Conservation (phyloP, 2,888 invertebrate species). For the Thecophora atra region DNA sequence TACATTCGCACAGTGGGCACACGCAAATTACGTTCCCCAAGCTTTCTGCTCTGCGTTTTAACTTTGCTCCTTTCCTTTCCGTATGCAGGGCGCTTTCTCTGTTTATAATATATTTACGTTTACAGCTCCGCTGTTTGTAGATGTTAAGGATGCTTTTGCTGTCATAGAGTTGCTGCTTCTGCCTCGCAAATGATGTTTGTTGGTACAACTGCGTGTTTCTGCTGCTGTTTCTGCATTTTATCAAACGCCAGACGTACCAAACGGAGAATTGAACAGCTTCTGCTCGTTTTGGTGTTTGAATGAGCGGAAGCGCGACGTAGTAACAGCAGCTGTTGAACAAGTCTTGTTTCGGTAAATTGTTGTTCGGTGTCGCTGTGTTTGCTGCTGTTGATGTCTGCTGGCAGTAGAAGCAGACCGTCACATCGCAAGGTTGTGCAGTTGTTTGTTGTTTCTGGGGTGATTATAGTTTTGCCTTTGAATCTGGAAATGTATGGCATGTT, state of each 20-base stretch:
- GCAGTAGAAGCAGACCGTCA: conserved; percentile 44
- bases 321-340: conserved; percentile 15
- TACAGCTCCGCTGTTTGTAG: conserved; percentile 15
- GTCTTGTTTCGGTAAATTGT: background rate
- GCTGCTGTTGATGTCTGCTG: conserved; percentile 9
- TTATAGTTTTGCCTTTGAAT: conserved; percentile 36
- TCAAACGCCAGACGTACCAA: conserved; percentile 47
- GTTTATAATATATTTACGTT: background rate
- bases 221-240: conserved; percentile 28
- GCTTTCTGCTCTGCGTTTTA: background rate
- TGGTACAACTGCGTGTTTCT: background rate
- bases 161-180: conserved; percentile 4
- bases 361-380: background rate
- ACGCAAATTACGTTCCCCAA: background rate
- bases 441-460: conserved; percentile 33
- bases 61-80: background rate
- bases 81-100: background rate
- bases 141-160: conserved; percentile 16
- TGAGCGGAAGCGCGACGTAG: conserved; percentile 53
- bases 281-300: conserved; percentile 62
- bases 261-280: conserved; percentile 62
- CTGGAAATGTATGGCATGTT: conserved; percentile 46
- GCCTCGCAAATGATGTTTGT: conserved; percentile 15
- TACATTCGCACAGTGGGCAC: background rate
- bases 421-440: conserved; percentile 55